phyloP scores from a whole-genome alignment of 2,797 vertebrate species.

The Chaetodon trifasciatus region DNA sequence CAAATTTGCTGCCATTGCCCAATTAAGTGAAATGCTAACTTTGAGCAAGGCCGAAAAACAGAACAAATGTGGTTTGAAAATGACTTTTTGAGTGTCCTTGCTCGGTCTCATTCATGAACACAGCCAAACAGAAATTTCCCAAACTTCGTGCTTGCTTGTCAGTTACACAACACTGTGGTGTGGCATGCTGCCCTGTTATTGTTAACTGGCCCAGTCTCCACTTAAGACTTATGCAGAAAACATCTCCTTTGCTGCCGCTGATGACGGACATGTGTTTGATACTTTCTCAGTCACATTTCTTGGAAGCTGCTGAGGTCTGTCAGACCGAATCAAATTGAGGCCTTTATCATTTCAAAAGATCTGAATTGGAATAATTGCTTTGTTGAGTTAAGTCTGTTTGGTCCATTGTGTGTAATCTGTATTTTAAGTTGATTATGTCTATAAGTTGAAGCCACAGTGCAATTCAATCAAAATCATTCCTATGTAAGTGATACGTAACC shows the following conservation, averaged over 20 bases:
- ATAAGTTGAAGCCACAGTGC: constrained; percentile 39
- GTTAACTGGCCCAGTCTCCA: constrained; percentile 59
- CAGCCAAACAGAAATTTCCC: constrained; percentile 39
- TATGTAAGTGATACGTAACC: constrained; percentile 49
- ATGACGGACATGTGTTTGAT: constrained; percentile 65
- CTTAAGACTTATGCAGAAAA: constrained; percentile 54
- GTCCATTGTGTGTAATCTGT: constrained; percentile 30
- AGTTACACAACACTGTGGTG: constrained; percentile 79
- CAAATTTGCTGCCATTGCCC: constrained; percentile 52
- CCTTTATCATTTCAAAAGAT: constrained; percentile 32
- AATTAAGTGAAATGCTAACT: constrained; percentile 57
- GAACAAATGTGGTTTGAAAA: constrained; percentile 70
- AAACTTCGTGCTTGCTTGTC: constrained; percentile 62
- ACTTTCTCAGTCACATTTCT: constrained; percentile 49
- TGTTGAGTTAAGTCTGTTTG: constrained; percentile 28
- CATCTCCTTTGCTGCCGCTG: constrained; percentile 42
- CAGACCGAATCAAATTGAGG: constrained; percentile 47
- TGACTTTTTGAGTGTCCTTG: constrained; percentile 46
- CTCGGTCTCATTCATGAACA: constrained; percentile 68
- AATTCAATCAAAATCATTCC: constrained; percentile 45
- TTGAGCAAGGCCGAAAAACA: constrained; percentile 45
- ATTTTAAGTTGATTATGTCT: constrained; percentile 47
- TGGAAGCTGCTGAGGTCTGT: constrained; percentile 49
- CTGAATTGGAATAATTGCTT: constrained; percentile 40
- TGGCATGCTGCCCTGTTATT: constrained; percentile 76